These are phyloP conservation scores for Strigamia transsilvanica DNA, from an alignment of 2,888 invertebrate genomes.

Conservation along the genomic window DNA sequence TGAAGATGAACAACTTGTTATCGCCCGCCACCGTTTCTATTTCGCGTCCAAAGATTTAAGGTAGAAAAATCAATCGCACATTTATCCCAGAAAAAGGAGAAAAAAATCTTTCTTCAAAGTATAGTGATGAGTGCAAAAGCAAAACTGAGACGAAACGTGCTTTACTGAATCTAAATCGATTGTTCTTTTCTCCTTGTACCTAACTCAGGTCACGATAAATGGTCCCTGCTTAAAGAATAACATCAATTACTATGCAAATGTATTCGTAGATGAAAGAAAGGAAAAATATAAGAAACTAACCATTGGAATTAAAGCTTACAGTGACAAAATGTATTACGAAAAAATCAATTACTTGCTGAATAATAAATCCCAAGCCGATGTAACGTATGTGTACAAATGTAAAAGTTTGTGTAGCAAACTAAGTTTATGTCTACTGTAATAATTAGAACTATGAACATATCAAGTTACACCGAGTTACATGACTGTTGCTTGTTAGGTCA, in stretches of 20 bases:
- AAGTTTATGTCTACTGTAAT: too few species aligned
- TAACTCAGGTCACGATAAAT: conserved; percentile 34
- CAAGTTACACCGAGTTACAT: background rate
- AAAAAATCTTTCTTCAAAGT: background rate
- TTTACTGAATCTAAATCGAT: conserved; percentile 39
- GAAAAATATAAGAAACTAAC: background rate
- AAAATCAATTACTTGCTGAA: background rate
- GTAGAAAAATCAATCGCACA: conserved; percentile 26
- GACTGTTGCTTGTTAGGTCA: background rate
- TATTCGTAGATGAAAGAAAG: background rate
- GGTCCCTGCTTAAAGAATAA: conserved; percentile 12
- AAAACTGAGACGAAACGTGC: conserved; percentile 28
- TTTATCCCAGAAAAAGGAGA: background rate
- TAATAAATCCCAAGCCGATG: too few species aligned
- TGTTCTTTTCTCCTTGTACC: conserved; percentile 17
- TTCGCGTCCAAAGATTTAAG: conserved; percentile 35
- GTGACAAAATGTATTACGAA: background rate
- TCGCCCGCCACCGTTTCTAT: conserved; percentile 34
- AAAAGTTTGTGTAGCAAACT: background rate
- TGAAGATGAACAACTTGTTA: conserved; percentile 44
- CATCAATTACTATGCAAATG: conserved; percentile 36
- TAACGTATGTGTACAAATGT: too few species aligned
- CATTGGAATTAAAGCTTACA: background rate
- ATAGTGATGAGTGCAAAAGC: conserved; percentile 19
- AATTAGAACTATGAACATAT: background rate